Conservation (phyloP, 2,888 invertebrate species). For the Andrena fulva region DNA sequence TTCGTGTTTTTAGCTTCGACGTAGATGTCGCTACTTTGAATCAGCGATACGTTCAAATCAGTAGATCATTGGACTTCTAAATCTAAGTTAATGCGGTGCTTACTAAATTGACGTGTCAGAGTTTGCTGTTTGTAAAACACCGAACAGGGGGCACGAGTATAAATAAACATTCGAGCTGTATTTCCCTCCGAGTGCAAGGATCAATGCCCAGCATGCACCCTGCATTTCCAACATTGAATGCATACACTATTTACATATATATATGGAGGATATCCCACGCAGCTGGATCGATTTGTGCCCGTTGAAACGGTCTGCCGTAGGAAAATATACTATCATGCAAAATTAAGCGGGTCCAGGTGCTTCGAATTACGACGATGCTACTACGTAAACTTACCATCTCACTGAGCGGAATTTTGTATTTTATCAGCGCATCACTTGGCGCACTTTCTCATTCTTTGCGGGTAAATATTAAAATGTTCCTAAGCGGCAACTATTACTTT, state of each 20-base stretch:
- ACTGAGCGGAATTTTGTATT: background rate
- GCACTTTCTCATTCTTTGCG: background rate
- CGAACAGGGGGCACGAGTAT: background rate
- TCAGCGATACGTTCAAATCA: background rate
- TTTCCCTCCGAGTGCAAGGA: constrained; percentile 80
- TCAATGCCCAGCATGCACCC: constrained; percentile 82
- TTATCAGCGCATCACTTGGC: background rate
- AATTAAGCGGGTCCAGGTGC: background rate
- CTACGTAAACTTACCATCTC: background rate
- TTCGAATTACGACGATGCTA: too few species aligned
- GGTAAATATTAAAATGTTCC: background rate
- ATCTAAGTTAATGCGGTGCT: background rate
- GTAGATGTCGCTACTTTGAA: background rate
- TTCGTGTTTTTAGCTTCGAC: constrained; percentile 9
- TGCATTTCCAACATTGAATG: constrained; percentile 80
- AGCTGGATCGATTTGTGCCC: background rate
- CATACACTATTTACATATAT: constrained; percentile 68
- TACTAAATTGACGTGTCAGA: background rate
- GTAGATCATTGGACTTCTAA: background rate
- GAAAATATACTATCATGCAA: constrained; percentile 6
- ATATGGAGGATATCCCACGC: constrained; percentile 12
- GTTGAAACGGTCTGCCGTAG: background rate
- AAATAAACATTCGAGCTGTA: constrained; percentile 72
- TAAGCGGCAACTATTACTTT: background rate
- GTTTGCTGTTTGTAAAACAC: background rate